Conservation (phyloP, 2,113 vertebrate genomes). For the Phyllostomus hastatus region DNA sequence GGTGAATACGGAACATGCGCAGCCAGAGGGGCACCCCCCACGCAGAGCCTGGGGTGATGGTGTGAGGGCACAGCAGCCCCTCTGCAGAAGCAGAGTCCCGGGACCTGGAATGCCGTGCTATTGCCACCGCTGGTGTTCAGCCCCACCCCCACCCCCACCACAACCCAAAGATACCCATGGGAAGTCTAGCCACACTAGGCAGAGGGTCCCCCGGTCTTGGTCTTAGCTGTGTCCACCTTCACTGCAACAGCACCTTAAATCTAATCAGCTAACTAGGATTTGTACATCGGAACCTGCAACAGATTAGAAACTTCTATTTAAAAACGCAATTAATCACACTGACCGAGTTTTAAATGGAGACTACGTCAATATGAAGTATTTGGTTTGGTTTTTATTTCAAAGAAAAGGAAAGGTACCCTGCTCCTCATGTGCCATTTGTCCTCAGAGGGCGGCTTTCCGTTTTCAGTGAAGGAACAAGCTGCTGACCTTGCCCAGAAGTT, state of each 20-base stretch:
- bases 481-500: conserved; percentile 52
- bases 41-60: background rate
- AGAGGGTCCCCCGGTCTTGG: background rate
- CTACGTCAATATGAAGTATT: conserved; percentile 74
- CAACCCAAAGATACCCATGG: background rate
- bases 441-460: background rate
- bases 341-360: conserved; percentile 59
- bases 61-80: background rate
- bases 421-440: conserved; percentile 49
- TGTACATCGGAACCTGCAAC: conserved; percentile 59
- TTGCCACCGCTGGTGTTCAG: background rate
- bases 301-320: conserved; percentile 69
- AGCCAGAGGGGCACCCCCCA: background rate
- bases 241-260: conserved; percentile 77
- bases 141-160: background rate
- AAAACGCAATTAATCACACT: conserved; percentile 54
- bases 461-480: conserved; percentile 45
- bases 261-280: conserved; percentile 63
- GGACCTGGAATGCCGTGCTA: background rate
- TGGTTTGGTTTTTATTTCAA: background rate
- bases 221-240: conserved; percentile 56
- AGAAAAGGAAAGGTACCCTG: background rate
- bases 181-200: conserved; percentile 17
- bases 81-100: background rate
- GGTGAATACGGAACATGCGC: background rate